phyloP scores from a whole-genome alignment of 1,140 invertebrate species.

The Ceratoteleas bidentatus region DNA sequence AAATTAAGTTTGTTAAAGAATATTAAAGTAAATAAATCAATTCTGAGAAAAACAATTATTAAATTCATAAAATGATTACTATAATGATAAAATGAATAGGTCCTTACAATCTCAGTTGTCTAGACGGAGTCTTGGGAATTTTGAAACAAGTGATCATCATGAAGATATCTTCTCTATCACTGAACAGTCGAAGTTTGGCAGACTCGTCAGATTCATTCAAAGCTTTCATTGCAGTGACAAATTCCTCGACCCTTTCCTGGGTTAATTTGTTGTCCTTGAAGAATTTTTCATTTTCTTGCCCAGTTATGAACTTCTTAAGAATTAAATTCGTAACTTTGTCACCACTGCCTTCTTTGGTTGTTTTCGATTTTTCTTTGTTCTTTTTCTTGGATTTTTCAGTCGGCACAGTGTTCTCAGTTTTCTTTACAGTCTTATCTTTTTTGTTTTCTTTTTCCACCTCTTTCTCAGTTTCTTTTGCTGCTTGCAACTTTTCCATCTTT shows the following conservation, averaged over 20 bases:
- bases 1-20: too few species aligned
- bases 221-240: constrained; percentile 27
- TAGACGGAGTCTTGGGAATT: constrained; percentile 76
- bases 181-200: constrained; percentile 24
- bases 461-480: constrained; percentile 7
- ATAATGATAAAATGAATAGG: constrained; percentile 7
- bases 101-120: constrained; percentile 80
- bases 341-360: not conserved
- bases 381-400: constrained; percentile 9
- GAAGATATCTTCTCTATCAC: constrained; percentile 45
- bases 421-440: not conserved
- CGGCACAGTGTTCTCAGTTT: not conserved
- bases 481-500: constrained; percentile 22
- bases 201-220: constrained; percentile 7
- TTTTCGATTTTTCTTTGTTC: not conserved
- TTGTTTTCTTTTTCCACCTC: constrained; percentile 16
- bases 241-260: not conserved
- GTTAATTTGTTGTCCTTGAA: constrained; percentile 22
- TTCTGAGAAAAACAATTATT: not conserved
- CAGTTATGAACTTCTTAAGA: constrained; percentile 24
- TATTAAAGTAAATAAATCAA: not conserved
- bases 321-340: constrained; percentile 14
- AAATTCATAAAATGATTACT: too few species aligned
- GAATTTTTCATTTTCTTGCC: constrained; percentile 24
- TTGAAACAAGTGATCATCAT: constrained; percentile 77